Base-by-base conservation (phyloP, 35 echinoderm and acorn worm genomes). In the Hemicentrotus pulcherrimus region DNA sequence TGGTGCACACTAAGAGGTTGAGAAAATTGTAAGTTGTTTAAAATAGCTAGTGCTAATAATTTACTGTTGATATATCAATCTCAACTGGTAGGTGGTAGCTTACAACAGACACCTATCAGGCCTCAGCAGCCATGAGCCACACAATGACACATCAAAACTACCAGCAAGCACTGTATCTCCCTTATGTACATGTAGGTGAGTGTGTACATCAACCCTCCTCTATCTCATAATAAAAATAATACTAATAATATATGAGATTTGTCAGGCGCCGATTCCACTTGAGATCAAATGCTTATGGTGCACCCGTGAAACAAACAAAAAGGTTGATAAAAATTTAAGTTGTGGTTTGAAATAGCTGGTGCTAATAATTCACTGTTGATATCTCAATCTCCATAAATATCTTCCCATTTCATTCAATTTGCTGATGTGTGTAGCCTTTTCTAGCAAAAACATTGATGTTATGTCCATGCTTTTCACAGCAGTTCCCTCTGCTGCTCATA, bases 171-270 rank as follows among this genome's bases (percentile, higher is more conserved):
- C 92, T 86, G 32, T 88, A 32, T 61, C 91, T 95, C 90, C 46
- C 95, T 9, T 98, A 99, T 32, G 97, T 98, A 88, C 96, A 97
- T 96, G 98, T 97, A 91, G 97, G 98, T 98, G 55, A 94, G 78
- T 45, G 10, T 47, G 52, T 19, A 35, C 30, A 78, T 22, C 22
- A 78, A 78, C 65, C 65, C 19, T 78, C 19, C 24, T 78, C 16
- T 14, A 59, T 58, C 15, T 9, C 9, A 58, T 58, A 58, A 58
- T 41, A 41, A 41, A 41, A 41, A 41, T 41, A 41, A 3, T 41
- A 41, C 0, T 41, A 41, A 41, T 41, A 41, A 41, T 1, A 41
- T 41, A 41, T 41, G 35, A 41, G 35, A 41, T 41, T 41, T 41
- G 35, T 41, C 3, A 41, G 35, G 35, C 35, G 35, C 35, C 35